Conservation (phyloP, 2,113 vertebrate genomes). For the Daboia siamensis region DNA sequence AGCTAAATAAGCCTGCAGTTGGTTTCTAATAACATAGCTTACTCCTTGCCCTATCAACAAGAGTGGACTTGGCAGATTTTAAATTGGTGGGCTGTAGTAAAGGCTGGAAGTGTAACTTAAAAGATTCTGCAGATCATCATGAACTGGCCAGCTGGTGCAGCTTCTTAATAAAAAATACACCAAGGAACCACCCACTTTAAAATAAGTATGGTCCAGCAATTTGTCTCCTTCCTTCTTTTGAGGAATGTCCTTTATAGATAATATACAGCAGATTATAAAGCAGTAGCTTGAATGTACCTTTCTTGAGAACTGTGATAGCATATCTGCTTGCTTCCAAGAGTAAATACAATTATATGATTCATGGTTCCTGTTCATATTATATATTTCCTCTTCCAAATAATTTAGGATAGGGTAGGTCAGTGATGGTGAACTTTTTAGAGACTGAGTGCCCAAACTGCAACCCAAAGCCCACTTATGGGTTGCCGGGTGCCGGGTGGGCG, state of each 20-base stretch:
- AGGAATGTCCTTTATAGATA: background rate
- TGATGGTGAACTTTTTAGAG: too few species aligned
- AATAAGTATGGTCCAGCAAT: background rate
- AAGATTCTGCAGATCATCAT: background rate
- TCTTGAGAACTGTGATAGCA: background rate
- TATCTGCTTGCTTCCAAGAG: background rate
- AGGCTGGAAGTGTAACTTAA: background rate
- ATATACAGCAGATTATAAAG: background rate
- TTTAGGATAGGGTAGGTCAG: background rate
- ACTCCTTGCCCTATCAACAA: background rate
- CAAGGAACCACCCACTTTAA: background rate
- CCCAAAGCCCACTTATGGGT: too few species aligned
- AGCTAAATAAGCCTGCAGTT: background rate
- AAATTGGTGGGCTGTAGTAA: too few species aligned
- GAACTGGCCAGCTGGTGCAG: background rate
- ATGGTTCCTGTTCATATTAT: background rate
- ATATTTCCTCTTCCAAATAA: background rate
- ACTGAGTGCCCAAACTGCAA: too few species aligned
- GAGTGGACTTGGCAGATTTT: background rate
- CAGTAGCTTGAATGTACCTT: background rate
- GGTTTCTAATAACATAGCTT: background rate
- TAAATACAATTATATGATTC: background rate
- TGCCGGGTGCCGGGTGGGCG: too few species aligned
- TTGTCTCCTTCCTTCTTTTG: background rate
- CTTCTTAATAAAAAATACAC: background rate